Percentiles rank a stretch among this genome's conserved stretches.
Evolutionary conservation across 1,140 invertebrate species (phyloP).

Genomic region (Drosophila neocordata): DNA sequence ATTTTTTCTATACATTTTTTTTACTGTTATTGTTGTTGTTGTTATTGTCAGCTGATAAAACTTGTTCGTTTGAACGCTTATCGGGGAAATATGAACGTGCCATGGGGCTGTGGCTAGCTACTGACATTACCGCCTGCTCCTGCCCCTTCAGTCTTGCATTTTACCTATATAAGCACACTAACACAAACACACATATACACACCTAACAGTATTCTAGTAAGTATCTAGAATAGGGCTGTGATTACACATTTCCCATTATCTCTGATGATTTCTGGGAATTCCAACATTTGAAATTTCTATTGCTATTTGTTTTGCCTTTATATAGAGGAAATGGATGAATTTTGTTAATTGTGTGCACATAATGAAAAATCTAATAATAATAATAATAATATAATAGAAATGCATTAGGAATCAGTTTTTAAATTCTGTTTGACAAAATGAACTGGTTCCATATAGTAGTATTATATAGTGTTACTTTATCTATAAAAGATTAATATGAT

Average conservation of each 20-base stretch:
- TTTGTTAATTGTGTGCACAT: too few relatives aligned
- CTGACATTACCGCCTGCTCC: neutral
- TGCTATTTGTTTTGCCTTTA: too few relatives aligned
- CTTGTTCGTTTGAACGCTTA: slow-evolving; percentile 39
- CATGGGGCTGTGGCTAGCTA: neutral
- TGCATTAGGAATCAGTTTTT: neutral
- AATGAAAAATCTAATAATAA: too few relatives aligned
- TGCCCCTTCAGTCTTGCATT: too few relatives aligned
- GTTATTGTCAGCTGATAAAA: slow-evolving; percentile 44
- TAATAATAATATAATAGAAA: slow-evolving; percentile 11
- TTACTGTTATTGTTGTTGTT: slow-evolving; percentile 25
- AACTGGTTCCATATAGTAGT: slow-evolving; percentile 3
- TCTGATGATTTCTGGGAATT: slow-evolving; percentile 26
- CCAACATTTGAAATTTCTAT: slow-evolving; percentile 24
- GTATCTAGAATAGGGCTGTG: neutral
- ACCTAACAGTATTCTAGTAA: neutral
- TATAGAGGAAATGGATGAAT: neutral
- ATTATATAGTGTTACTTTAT: too few relatives aligned
- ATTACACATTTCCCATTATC: neutral
- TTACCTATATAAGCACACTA: too few relatives aligned
- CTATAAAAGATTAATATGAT: too few relatives aligned
- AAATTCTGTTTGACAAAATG: too few relatives aligned
- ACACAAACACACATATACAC: too few relatives aligned
- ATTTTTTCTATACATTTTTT: slow-evolving; percentile 40
- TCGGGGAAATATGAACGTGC: slow-evolving; percentile 24